Percentiles rank a stretch among this genome's conserved stretches.
Conservation (phyloP, 2,113 vertebrate species). For the Sprattus sprattus region DNA sequence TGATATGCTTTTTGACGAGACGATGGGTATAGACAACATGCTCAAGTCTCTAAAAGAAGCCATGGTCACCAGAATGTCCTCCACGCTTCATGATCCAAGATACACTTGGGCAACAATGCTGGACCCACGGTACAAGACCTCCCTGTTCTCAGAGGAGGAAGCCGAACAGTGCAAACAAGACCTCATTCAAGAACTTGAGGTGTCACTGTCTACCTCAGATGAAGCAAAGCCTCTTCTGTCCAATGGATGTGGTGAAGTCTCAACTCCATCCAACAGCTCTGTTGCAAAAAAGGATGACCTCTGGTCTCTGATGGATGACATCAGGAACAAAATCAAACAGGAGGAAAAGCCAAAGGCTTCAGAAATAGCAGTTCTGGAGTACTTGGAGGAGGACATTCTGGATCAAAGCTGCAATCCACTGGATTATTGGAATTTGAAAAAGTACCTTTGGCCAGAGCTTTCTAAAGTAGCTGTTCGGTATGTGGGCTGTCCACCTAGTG, state of each 20-base stretch:
- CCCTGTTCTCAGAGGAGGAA: conserved; percentile 92
- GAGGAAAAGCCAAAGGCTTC: conserved; percentile 82
- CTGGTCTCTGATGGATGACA: conserved; percentile 89
- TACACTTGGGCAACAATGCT: conserved; percentile 93
- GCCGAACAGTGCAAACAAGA: conserved; percentile 91
- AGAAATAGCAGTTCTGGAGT: conserved; percentile 87
- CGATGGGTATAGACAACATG: conserved; percentile 96
- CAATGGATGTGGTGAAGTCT: conserved; percentile 76
- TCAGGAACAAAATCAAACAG: conserved; percentile 80
- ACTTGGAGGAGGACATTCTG: conserved; percentile 94
- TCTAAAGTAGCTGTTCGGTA: conserved; percentile 91
- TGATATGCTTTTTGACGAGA: conserved; percentile 93
- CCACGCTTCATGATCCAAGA: conserved; percentile 83
- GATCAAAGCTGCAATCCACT: conserved; percentile 96
- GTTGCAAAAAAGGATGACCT: conserved; percentile 78
- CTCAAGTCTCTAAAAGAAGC: conserved; percentile 89
- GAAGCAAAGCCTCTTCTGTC: conserved; percentile 68
- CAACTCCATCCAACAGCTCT: conserved; percentile 66
- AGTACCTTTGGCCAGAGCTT: conserved; percentile 89
- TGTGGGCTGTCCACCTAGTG: conserved; percentile 93
- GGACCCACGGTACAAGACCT: conserved; percentile 95
- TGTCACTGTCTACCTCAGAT: conserved; percentile 83
- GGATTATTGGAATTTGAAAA: conserved; percentile 95
- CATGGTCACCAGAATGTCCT: conserved; percentile 87
- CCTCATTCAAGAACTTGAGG: conserved; percentile 89